Evolutionary conservation across 2,888 invertebrate species (phyloP).

Genomic region (Urechis unicinctus): DNA sequence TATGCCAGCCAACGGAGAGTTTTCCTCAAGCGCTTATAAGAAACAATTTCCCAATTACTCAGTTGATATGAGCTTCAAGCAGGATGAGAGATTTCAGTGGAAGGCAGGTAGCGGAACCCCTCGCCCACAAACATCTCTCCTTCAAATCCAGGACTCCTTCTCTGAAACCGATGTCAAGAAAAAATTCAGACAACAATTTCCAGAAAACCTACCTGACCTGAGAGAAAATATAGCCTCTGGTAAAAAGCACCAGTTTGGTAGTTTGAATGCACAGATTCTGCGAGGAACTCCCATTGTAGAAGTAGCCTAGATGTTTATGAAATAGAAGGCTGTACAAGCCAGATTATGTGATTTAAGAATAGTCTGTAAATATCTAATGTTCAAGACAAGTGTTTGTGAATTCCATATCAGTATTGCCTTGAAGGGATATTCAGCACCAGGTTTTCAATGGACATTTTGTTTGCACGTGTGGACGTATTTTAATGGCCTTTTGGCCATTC

Average conservation of each 20-base stretch:
- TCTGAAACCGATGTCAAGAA: slow-evolving; percentile 30
- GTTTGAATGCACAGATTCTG: slow-evolving; percentile 38
- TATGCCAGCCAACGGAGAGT: slow-evolving; percentile 21
- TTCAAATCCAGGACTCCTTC: slow-evolving; percentile 40
- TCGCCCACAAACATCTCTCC: slow-evolving; percentile 35
- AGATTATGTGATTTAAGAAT: too few relatives aligned
- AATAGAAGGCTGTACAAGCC: too few relatives aligned
- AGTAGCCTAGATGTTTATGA: too few relatives aligned
- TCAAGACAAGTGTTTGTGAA: too few relatives aligned
- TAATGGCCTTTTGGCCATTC: too few relatives aligned
- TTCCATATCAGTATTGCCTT: too few relatives aligned
- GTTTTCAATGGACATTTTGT: too few relatives aligned
- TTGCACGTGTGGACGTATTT: too few relatives aligned
- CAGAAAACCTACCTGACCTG: slow-evolving; percentile 40
- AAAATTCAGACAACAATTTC: slow-evolving; percentile 35
- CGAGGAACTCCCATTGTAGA: slow-evolving; percentile 27
- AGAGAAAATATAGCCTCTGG: slow-evolving; percentile 35
- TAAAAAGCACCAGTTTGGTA: slow-evolving; percentile 40
- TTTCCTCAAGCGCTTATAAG: neutral
- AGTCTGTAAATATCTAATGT: too few relatives aligned
- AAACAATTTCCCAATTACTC: too few relatives aligned
- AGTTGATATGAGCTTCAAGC: slow-evolving; percentile 5
- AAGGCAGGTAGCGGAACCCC: slow-evolving; percentile 32
- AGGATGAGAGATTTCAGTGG: slow-evolving; percentile 38
- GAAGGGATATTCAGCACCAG: too few relatives aligned